Percentiles rank a stretch among this genome's conserved stretches.
Evolutionary conservation across 30 jellyfish, hydroid and myxozoan species (phyloP).

Genomic region (Nemopilema nomurai): DNA sequence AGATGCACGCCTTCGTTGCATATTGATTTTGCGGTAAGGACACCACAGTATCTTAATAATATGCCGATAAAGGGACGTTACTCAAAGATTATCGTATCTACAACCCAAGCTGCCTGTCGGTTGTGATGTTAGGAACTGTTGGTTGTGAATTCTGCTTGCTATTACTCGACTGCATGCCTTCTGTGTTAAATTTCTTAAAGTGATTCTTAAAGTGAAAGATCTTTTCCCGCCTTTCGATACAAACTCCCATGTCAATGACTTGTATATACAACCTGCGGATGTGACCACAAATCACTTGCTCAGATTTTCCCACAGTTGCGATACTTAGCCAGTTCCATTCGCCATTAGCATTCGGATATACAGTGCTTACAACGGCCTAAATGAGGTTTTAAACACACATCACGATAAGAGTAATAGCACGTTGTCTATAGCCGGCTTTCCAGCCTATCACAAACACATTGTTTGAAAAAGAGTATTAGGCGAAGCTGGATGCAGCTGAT

Average conservation of each 20-base stretch:
- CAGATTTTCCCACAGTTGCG: conserved; percentile 7
- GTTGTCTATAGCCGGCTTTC: not conserved
- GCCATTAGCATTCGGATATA: conserved; percentile 13
- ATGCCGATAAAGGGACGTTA: too few species aligned
- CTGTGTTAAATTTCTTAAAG: too few species aligned
- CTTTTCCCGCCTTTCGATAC: too few species aligned
- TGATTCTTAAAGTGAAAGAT: too few species aligned
- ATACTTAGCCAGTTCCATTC: not conserved
- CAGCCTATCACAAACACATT: not conserved
- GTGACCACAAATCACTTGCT: not conserved
- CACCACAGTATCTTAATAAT: too few species aligned
- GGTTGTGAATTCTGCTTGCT: not conserved
- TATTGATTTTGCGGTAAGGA: too few species aligned
- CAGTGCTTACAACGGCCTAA: not conserved
- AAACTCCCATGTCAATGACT: not conserved
- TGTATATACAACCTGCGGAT: not conserved
- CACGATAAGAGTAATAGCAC: not conserved
- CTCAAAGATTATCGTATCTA: too few species aligned
- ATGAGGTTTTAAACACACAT: conserved; percentile 13
- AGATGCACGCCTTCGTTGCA: too few species aligned
- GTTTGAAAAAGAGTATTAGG: not conserved
- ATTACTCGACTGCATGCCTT: not conserved
- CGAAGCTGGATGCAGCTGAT: conserved; percentile 33
- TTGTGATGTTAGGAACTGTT: too few species aligned
- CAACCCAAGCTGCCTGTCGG: too few species aligned